These are phyloP conservation scores for Ailuropoda melanoleuca DNA, from an alignment of 2,113 vertebrate genomes.

Conservation along the genomic window DNA sequence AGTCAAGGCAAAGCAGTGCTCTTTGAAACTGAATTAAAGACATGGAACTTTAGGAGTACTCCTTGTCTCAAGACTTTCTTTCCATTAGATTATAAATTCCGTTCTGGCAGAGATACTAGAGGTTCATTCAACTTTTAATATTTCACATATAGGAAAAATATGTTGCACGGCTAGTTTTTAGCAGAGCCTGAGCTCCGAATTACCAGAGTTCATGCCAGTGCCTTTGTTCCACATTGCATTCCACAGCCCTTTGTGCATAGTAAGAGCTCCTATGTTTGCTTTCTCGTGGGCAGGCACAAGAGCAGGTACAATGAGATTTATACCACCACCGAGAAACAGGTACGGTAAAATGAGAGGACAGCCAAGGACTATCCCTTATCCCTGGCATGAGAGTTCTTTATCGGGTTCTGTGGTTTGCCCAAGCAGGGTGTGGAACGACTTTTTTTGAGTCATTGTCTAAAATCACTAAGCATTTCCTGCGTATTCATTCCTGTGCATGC, in stretches of 20 bases:
- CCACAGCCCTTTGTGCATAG: neutral
- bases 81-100: neutral
- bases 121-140: neutral
- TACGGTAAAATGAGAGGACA: neutral
- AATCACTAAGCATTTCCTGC: neutral
- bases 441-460: neutral
- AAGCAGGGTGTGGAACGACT: neutral
- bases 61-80: neutral
- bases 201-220: neutral
- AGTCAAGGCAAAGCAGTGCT: neutral
- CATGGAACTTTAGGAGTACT: neutral
- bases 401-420: neutral
- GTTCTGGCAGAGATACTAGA: conserved; percentile 6
- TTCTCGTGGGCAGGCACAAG: neutral
- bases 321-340: accelerated
- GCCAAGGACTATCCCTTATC: neutral
- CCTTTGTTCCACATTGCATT: neutral
- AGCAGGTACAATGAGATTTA: neutral
- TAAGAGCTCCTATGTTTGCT: neutral
- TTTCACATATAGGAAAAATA: neutral
- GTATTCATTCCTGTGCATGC: neutral
- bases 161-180: neutral
- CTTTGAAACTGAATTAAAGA: conserved; percentile 31
- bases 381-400: neutral
- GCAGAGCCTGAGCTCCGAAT: neutral